Percentiles rank a stretch among this genome's conserved stretches.
phyloP scores from a whole-genome alignment of 2,888 invertebrate genomes.

The Idaea biselata region DNA sequence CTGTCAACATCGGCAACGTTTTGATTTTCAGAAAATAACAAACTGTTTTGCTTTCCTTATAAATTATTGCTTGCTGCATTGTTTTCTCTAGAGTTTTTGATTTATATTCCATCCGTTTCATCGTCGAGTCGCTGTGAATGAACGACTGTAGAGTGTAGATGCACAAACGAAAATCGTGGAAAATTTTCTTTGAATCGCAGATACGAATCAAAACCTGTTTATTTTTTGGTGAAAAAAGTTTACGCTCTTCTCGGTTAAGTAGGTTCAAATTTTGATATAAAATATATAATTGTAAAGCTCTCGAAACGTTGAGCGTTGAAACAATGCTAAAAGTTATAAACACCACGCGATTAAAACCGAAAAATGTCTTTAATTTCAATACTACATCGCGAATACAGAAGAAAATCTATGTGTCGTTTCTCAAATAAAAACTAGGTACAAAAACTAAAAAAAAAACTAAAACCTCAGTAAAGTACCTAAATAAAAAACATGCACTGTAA shows the following conservation, averaged over 20 bases:
- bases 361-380: no score
- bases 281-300: no score
- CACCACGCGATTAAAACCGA: no score
- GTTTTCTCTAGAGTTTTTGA: slow-evolving; percentile 36
- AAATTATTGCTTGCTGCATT: slow-evolving; percentile 36
- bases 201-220: slow-evolving; percentile 31
- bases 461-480: no score
- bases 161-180: slow-evolving; percentile 29
- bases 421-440: no score
- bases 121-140: not conserved
- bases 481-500: no score
- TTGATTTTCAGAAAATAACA: slow-evolving; percentile 35
- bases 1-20: slow-evolving; percentile 31
- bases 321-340: no score
- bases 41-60: slow-evolving; percentile 24
- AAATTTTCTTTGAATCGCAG: slow-evolving; percentile 33
- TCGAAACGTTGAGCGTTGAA: no score
- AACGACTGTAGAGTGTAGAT: slow-evolving; percentile 14
- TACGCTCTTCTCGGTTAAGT: slow-evolving; percentile 4
- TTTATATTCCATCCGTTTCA: slow-evolving; percentile 28
- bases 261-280: not conserved
- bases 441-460: no score
- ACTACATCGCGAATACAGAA: no score
- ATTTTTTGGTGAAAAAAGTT: slow-evolving; percentile 28
- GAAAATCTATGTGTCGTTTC: no score